These are phyloP conservation scores for Balearica regulorum DNA, from an alignment of 2,797 vertebrate species.

Conservation along the genomic window DNA sequence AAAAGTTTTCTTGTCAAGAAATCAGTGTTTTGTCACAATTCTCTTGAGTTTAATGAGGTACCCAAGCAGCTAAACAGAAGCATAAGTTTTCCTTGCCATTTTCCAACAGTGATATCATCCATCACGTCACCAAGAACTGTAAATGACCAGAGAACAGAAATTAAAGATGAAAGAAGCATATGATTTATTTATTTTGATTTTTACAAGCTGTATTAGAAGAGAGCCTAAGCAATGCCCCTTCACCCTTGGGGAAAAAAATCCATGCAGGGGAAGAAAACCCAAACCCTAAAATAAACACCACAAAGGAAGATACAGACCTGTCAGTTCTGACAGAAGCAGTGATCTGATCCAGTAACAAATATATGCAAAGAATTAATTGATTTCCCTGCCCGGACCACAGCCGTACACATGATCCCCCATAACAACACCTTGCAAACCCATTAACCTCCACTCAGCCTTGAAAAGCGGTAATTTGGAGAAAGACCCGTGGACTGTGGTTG, in stretches of 20 bases:
- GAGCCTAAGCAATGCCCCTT: not conserved
- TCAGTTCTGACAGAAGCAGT: not conserved
- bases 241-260: not conserved
- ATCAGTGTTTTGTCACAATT: not conserved
- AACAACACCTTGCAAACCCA: not conserved
- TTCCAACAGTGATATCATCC: not conserved
- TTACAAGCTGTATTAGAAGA: not conserved
- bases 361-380: not conserved
- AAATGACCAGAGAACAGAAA: slow-evolving; percentile 18
- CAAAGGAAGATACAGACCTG: not conserved
- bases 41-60: slow-evolving; percentile 27
- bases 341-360: not conserved
- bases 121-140: not conserved
- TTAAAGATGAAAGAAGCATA: slow-evolving; percentile 28
- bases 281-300: not conserved
- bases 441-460: not conserved
- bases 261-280: not conserved
- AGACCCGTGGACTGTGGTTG: not conserved
- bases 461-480: not conserved
- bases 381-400: not conserved
- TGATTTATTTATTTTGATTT: slow-evolving; percentile 40
- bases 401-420: not conserved
- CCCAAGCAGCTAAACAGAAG: not conserved
- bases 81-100: slow-evolving; percentile 14
- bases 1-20: not conserved